Evolutionary conservation across 2,888 invertebrate species (phyloP).

Genomic region (Beris chalybata): DNA sequence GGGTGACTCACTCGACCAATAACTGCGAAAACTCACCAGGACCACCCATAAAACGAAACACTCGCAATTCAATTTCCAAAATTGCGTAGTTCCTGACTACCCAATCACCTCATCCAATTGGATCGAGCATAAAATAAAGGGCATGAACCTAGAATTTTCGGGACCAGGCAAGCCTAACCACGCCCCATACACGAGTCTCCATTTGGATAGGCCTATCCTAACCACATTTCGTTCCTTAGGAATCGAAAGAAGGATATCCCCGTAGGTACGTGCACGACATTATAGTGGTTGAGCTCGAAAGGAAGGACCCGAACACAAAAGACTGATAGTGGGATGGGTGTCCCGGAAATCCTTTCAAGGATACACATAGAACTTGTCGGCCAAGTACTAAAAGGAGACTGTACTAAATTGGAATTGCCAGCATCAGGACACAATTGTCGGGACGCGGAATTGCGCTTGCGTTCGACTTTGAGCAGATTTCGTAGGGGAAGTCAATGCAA

Average conservation of each 20-base stretch:
- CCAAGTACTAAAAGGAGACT: neutral
- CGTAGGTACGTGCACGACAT: slow-evolving; percentile 1
- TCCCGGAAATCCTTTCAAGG: slow-evolving; percentile 8
- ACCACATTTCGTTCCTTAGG: slow-evolving; percentile 1
- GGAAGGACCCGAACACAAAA: neutral
- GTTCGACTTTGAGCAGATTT: neutral
- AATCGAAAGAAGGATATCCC: slow-evolving; percentile 22
- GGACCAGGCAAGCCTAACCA: slow-evolving; percentile 11
- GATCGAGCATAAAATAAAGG: slow-evolving; percentile 2
- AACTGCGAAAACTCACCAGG: neutral
- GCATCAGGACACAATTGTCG: slow-evolving; percentile 7
- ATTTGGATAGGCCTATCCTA: slow-evolving; percentile 13
- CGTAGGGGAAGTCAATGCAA: slow-evolving; percentile 27
- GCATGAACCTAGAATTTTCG: slow-evolving; percentile 19
- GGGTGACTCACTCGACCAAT: slow-evolving; percentile 25
- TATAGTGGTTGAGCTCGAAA: slow-evolving; percentile 1
- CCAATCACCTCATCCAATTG: slow-evolving; percentile 18
- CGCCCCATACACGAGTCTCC: slow-evolving; percentile 14
- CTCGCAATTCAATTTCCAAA: slow-evolving; percentile 17
- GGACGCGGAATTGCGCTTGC: slow-evolving; percentile 8
- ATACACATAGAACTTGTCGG: neutral
- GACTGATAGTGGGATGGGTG: slow-evolving; percentile 20
- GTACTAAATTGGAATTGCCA: slow-evolving; percentile 25
- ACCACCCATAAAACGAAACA: slow-evolving; percentile 12
- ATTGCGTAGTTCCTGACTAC: neutral